Percentiles rank a stretch among this genome's conserved stretches.
These are phyloP conservation scores for Mamestra configurata DNA, from an alignment of 1,140 invertebrate genomes.

Conservation along the genomic window DNA sequence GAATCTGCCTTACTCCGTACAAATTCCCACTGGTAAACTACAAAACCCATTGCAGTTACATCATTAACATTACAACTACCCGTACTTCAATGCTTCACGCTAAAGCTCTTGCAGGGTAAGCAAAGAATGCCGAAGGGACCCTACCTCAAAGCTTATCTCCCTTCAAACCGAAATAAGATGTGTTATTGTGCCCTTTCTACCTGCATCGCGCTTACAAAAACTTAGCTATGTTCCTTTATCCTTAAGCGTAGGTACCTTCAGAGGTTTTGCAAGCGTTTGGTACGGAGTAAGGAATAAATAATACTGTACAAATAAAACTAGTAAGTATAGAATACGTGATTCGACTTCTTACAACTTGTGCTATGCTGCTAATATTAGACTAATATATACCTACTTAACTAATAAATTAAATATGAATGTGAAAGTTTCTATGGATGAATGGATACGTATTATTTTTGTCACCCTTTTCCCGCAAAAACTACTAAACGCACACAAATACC, in stretches of 20 bases:
- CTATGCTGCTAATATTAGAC: no score
- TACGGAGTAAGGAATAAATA: not conserved
- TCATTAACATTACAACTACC: not conserved
- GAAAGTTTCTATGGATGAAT: no score
- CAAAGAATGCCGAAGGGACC: not conserved
- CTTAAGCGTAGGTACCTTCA: not conserved
- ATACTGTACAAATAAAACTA: not conserved
- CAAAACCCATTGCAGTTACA: not conserved
- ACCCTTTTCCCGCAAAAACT: no score
- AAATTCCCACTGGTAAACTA: not conserved
- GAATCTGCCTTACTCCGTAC: no score
- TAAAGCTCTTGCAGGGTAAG: slow-evolving; percentile 2
- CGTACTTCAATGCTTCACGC: not conserved
- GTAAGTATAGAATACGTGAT: not conserved
- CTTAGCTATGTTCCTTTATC: not conserved
- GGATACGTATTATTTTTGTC: no score
- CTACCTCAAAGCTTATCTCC: slow-evolving; percentile 4
- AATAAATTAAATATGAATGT: no score
- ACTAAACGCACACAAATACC: no score
- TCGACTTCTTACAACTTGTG: no score
- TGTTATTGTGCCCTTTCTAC: not conserved
- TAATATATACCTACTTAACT: no score
- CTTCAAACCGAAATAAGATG: slow-evolving; percentile 13
- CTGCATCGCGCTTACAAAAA: not conserved
- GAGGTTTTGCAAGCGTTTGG: slow-evolving; percentile 9